These are phyloP conservation scores for Incurvaria masculella DNA, from an alignment of 2,888 invertebrate species.

Conservation along the genomic window DNA sequence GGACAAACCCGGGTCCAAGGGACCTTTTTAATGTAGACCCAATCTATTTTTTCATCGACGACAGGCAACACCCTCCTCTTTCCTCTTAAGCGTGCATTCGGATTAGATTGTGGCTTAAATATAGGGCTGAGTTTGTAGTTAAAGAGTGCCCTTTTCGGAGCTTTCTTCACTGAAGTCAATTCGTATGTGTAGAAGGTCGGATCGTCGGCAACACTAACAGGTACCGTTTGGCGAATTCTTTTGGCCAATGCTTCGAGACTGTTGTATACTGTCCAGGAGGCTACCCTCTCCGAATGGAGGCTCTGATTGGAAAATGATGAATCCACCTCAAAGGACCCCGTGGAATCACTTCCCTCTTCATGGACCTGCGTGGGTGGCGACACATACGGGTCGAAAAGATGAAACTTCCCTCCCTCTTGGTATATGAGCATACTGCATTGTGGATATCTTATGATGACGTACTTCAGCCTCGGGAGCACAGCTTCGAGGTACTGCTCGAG, in stretches of 20 bases:
- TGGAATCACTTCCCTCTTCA: slow-evolving; percentile 14
- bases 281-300: slow-evolving; percentile 24
- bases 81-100: slow-evolving; percentile 34
- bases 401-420: slow-evolving; percentile 51
- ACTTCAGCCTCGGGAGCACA: slow-evolving; percentile 41
- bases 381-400: slow-evolving; percentile 62
- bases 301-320: too few relatives aligned
- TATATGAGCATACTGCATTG: slow-evolving; percentile 56
- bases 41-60: slow-evolving; percentile 51
- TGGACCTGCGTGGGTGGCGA: slow-evolving; percentile 27
- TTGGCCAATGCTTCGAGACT: slow-evolving; percentile 30
- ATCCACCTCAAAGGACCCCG: too few relatives aligned
- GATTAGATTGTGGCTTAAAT: slow-evolving; percentile 40
- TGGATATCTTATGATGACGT: slow-evolving; percentile 57
- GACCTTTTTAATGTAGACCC: slow-evolving; percentile 37
- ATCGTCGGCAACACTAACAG: slow-evolving; percentile 20
- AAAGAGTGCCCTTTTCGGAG: slow-evolving; percentile 43
- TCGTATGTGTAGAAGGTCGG: slow-evolving; percentile 57
- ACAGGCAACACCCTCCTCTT: slow-evolving; percentile 27
- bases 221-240: slow-evolving; percentile 29
- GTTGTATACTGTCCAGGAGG: slow-evolving; percentile 48
- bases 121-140: slow-evolving; percentile 43
- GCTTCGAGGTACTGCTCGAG: slow-evolving; percentile 45
- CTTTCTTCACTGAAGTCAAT: slow-evolving; percentile 51
- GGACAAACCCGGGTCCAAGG: slow-evolving; percentile 43